phyloP scores from a whole-genome alignment of 2,113 vertebrate species.

The Heterotilapia buettikoferi region DNA sequence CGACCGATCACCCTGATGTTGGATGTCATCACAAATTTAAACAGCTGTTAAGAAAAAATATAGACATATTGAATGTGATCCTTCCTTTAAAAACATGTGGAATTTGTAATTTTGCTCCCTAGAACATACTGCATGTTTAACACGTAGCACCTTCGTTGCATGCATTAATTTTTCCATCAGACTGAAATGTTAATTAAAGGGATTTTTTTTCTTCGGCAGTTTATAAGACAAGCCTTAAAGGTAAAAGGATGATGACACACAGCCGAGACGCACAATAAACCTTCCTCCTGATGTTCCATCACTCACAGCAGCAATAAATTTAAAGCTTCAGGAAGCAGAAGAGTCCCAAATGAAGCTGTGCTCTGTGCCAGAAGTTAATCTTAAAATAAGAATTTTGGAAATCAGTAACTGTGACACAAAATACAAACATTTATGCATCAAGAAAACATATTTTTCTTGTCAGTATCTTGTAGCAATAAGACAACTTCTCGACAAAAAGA shows the following conservation, averaged over 20 bases:
- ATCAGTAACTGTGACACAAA: not conserved
- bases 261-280: not conserved
- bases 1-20: not conserved
- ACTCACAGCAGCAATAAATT: not conserved
- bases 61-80: not conserved
- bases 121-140: not conserved
- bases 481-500: not conserved
- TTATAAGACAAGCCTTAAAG: not conserved
- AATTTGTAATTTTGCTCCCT: not conserved
- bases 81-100: not conserved
- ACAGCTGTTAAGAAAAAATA: not conserved
- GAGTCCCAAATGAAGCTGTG: not conserved
- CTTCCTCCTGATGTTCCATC: not conserved
- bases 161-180: not conserved
- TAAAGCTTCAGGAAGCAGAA: not conserved
- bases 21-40: not conserved
- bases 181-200: constrained; percentile 38
- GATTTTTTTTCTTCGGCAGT: not conserved
- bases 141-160: constrained; percentile 8
- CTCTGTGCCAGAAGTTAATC: not conserved
- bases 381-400: not conserved
- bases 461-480: not conserved
- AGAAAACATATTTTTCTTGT: not conserved
- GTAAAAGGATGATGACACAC: constrained; percentile 13
- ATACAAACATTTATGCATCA: not conserved